Conservation (phyloP, 2,797 vertebrate species). For the Micropoecilia bifurca region DNA sequence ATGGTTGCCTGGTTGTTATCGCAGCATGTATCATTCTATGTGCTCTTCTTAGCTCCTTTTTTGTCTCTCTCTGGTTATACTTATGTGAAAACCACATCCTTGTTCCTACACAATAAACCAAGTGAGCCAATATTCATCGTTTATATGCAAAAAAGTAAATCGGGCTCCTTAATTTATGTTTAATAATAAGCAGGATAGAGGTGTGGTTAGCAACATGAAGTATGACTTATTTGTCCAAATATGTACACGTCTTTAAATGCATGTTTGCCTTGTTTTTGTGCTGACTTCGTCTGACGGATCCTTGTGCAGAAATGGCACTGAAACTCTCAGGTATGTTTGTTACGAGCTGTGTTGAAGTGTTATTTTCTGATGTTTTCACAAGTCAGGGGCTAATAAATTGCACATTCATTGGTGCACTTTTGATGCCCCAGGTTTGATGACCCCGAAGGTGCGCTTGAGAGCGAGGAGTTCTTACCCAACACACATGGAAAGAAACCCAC, state of each 20-base stretch:
- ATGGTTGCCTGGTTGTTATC: slow-evolving; percentile 29
- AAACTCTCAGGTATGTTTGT: slow-evolving; percentile 77
- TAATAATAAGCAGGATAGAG: neutral
- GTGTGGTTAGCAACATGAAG: slow-evolving; percentile 28
- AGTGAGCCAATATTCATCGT: neutral
- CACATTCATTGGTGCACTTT: slow-evolving; percentile 5
- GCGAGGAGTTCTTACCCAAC: slow-evolving; percentile 88
- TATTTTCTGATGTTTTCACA: slow-evolving; percentile 9
- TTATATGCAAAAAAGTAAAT: slow-evolving; percentile 5
- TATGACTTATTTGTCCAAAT: slow-evolving; percentile 44
- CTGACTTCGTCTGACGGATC: slow-evolving; percentile 65
- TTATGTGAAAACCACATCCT: slow-evolving; percentile 33
- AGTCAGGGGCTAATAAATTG: neutral
- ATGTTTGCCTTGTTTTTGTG: slow-evolving; percentile 77
- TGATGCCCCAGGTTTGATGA: slow-evolving; percentile 85
- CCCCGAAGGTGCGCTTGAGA: slow-evolving; percentile 81
- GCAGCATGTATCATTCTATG: slow-evolving; percentile 40
- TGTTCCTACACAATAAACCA: slow-evolving; percentile 5
- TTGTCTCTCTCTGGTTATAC: slow-evolving; percentile 29
- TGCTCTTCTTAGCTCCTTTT: neutral
- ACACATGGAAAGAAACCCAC: slow-evolving; percentile 85
- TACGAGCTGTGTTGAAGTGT: neutral
- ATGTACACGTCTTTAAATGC: slow-evolving; percentile 69
- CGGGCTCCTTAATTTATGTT: slow-evolving; percentile 6
- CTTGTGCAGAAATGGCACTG: slow-evolving; percentile 77